phyloP scores from a whole-genome alignment of 2,797 vertebrate species.

The Knipowitschia caucasica region DNA sequence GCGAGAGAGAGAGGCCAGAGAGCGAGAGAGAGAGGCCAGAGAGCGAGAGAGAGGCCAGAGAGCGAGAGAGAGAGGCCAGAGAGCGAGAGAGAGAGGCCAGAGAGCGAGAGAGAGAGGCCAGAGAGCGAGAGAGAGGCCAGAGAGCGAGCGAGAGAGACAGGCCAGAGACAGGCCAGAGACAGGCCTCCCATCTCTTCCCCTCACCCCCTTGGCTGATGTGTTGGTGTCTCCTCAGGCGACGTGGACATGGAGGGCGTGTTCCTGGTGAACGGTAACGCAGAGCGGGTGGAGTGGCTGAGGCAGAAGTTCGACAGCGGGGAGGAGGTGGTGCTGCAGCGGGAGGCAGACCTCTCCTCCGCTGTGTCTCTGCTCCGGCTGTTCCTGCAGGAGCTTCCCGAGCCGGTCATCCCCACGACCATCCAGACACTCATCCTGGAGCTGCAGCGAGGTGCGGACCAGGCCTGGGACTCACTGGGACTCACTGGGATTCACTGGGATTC shows the following conservation, averaged over 20 bases:
- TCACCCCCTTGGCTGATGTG: not conserved
- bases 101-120: too few species aligned
- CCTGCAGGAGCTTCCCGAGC: constrained; percentile 96
- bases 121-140: too few species aligned
- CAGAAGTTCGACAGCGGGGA: constrained; percentile 93
- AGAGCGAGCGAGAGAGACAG: too few species aligned
- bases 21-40: too few species aligned
- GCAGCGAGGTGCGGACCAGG: constrained; percentile 96
- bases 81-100: too few species aligned
- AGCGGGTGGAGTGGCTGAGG: constrained; percentile 96
- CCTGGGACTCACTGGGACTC: too few species aligned
- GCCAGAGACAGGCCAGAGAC: too few species aligned
- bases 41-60: too few species aligned
- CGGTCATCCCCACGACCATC: constrained; percentile 87
- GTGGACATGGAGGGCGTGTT: constrained; percentile 96
- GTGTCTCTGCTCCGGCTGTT: constrained; percentile 96
- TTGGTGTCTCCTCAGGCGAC: constrained; percentile 74
- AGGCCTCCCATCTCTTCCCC: too few species aligned
- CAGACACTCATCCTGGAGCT: constrained; percentile 91
- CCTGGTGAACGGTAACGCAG: constrained; percentile 95
- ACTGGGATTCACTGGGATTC: too few species aligned
- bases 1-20: too few species aligned
- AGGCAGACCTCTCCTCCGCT: constrained; percentile 93
- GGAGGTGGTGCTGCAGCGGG: constrained; percentile 94
- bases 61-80: too few species aligned